A percentile compares a stretch with the other conserved stretches of the same genome.
Conservation (phyloP, 2,797 vertebrate species). For the Melanotaenia maccullochi region DNA sequence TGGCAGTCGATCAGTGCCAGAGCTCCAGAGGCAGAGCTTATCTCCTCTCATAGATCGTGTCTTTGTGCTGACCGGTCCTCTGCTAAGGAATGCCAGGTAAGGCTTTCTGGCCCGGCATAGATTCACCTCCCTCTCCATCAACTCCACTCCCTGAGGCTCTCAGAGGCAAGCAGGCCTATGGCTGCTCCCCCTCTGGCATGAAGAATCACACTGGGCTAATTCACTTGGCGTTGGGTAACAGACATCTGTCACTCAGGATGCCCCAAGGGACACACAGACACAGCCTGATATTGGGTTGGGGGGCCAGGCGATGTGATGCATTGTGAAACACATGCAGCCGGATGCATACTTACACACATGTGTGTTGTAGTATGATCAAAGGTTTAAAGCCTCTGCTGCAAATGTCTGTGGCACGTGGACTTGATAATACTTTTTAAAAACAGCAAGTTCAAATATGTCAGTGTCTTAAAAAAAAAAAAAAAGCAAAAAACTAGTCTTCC, state of each 20-base stretch:
- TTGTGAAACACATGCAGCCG: conserved; percentile 57
- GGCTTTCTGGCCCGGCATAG: conserved; percentile 49
- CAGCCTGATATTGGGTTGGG: conserved; percentile 61
- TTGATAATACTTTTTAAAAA: conserved; percentile 12
- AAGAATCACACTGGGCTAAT: conserved; percentile 78
- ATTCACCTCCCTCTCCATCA: conserved; percentile 7
- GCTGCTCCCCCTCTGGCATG: conserved; percentile 62
- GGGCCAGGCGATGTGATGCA: conserved; percentile 59
- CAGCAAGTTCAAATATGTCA: conserved; percentile 69
- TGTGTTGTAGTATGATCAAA: conserved; percentile 1
- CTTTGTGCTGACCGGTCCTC: conserved; percentile 63
- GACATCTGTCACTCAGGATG: conserved; percentile 83
- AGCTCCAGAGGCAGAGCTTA: conserved; percentile 72
- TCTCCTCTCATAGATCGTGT: conserved; percentile 73
- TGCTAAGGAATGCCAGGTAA: conserved; percentile 82
- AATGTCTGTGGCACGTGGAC: background rate
- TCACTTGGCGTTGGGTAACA: conserved; percentile 83
- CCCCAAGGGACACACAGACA: conserved; percentile 72
- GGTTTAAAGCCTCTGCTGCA: conserved; percentile 6
- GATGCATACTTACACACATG: conserved; percentile 67
- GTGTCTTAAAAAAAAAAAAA: conserved; percentile 60
- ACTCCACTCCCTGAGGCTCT: conserved; percentile 44
- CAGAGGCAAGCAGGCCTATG: conserved; percentile 57
- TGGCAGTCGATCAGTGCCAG: conserved; percentile 66
- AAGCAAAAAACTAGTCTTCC: conserved; percentile 28